Conservation (phyloP, 2,888 invertebrate species). For the Idaea straminata region DNA sequence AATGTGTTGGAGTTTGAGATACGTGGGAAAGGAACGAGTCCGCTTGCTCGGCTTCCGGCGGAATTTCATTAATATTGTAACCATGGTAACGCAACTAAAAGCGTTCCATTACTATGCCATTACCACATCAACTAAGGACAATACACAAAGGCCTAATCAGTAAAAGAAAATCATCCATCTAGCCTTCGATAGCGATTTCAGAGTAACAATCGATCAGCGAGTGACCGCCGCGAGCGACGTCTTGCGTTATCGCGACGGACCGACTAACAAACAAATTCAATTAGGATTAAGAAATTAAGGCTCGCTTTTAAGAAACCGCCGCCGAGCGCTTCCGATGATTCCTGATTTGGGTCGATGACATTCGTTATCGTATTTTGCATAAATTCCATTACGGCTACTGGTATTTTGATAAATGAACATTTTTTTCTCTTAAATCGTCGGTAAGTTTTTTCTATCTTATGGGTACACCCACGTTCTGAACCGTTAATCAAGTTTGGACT, state of each 20-base stretch:
- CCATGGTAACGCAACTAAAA: slow-evolving; percentile 10
- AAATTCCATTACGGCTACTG: slow-evolving; percentile 39
- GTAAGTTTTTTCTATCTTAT: slow-evolving; percentile 6
- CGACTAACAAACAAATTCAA: slow-evolving; percentile 75
- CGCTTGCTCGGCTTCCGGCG: slow-evolving; percentile 23
- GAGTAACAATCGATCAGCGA: slow-evolving; percentile 55
- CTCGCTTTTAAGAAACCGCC: slow-evolving; percentile 67
- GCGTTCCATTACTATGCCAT: slow-evolving; percentile 29
- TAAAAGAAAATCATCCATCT: slow-evolving; percentile 49
- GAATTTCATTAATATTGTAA: slow-evolving; percentile 20
- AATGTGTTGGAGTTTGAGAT: slow-evolving; percentile 32
- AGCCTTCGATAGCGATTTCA: slow-evolving; percentile 52
- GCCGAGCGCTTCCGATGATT: slow-evolving; percentile 53
- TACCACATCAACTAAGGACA: slow-evolving; percentile 37
- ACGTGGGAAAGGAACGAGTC: slow-evolving; percentile 35
- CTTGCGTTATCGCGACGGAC: slow-evolving; percentile 58
- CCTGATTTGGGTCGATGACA: slow-evolving; percentile 56
- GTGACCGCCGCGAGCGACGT: slow-evolving; percentile 42
- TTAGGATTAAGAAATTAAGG: slow-evolving; percentile 78
- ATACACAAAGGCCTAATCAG: slow-evolving; percentile 53
- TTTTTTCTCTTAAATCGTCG: slow-evolving; percentile 11
- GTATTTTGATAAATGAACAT: slow-evolving; percentile 35
- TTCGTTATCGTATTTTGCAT: slow-evolving; percentile 52
- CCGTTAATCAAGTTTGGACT: neutral
- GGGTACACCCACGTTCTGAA: neutral